Base-by-base conservation (phyloP, 1,140 invertebrate genomes). In the Atopsyche davidsoni region DNA sequence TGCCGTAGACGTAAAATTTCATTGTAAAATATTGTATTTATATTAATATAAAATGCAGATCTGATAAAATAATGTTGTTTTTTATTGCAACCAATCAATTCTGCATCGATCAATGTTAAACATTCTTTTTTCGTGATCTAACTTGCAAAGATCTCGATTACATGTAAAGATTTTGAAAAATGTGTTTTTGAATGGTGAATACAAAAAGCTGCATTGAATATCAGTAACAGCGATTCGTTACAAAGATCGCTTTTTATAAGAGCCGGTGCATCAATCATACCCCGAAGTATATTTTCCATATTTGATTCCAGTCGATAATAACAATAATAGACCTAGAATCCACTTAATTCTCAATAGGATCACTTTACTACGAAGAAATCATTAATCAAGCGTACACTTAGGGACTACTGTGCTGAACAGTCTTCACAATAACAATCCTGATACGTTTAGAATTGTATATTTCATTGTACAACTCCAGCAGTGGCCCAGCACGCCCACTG, bases 321-420 rank as follows among this genome's bases (percentile, higher is more conserved):
- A 53, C 45, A 53, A 42, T 56, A 47, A 52, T 42, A 44, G 49
- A 34, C 50, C 19, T 25, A 48, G 54, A 56, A 56, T 51, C 55
- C 55, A 57, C 55, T 57, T 57, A 57, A 39, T 35, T 31, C 42
- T 46, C 46, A 57, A 57, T 57, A 36, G 55, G 51, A 57, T 57
- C 55, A 46, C 51, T 57, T 57, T 57, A 43, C 51, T 46, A 24
- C 28, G 10, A 21, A 22, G 13, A 21, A 46, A 43, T 50, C 55
- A 57, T 57, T 53, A 53, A 57, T 57, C 55, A 57, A 57, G 50
- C 23, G 48, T 18, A 51, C 49, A 44, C n/a, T 56, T 47, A 45
- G 32, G 22, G 18, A 57, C 55, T 57, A 57, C 55, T 41, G 55
- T 23, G 46, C 46, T 44, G 44, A 43, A 42, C 39, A 22, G 31